Conservation (phyloP, 2,888 invertebrate species). For the Hydropsyche betteni region DNA sequence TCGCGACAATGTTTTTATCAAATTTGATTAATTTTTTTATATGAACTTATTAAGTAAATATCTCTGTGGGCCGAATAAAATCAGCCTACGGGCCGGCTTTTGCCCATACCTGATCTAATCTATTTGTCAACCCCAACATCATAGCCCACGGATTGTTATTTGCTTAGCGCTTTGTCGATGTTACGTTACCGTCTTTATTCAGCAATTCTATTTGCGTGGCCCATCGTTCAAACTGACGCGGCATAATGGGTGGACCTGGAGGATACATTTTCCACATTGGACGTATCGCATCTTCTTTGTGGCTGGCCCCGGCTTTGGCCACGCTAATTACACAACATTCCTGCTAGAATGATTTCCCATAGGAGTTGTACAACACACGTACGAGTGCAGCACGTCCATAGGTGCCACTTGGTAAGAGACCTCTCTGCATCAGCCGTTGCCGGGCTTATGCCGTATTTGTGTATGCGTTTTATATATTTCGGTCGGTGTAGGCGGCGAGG, state of each 20-base stretch:
- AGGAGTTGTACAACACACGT: constrained; percentile 54
- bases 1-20: too few relatives aligned
- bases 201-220: constrained; percentile 11
- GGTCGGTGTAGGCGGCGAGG: background rate
- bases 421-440: background rate
- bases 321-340: constrained; percentile 66
- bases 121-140: too few relatives aligned
- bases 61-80: too few relatives aligned
- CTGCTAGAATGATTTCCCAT: constrained; percentile 65
- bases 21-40: too few relatives aligned
- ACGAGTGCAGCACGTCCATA: constrained; percentile 58
- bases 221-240: background rate
- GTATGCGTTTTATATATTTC: constrained; percentile 34
- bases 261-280: constrained; percentile 37
- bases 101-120: too few relatives aligned
- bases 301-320: constrained; percentile 44
- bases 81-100: too few relatives aligned
- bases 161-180: too few relatives aligned
- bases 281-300: constrained; percentile 39
- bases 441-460: background rate
- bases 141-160: too few relatives aligned
- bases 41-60: too few relatives aligned
- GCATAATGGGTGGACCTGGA: constrained; percentile 9
- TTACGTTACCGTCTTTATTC: too few relatives aligned
- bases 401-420: constrained; percentile 22